phyloP scores from a whole-genome alignment of 1,140 invertebrate genomes.

The Apis dorsata region DNA sequence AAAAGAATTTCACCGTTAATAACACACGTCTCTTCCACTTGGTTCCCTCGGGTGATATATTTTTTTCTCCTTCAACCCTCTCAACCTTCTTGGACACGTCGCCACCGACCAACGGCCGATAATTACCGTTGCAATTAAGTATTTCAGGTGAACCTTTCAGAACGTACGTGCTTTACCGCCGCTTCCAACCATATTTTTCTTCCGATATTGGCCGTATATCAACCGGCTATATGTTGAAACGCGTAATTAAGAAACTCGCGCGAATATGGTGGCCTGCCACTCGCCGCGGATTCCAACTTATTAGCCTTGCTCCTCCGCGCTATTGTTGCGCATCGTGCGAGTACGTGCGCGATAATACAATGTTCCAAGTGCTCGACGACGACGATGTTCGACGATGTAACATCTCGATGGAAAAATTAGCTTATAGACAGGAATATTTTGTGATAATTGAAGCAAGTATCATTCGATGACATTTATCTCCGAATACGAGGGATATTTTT shows the following conservation, averaged over 20 bases:
- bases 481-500: too few species aligned
- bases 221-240: slow-evolving; percentile 59
- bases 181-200: slow-evolving; percentile 52
- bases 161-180: slow-evolving; percentile 53
- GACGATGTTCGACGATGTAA: too few species aligned
- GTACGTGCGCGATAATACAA: slow-evolving; percentile 42
- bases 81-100: not conserved
- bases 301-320: slow-evolving; percentile 51
- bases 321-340: slow-evolving; percentile 57
- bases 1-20: slow-evolving; percentile 32
- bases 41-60: slow-evolving; percentile 22
- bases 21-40: slow-evolving; percentile 1
- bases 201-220: slow-evolving; percentile 60
- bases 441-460: too few species aligned
- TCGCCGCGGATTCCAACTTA: slow-evolving; percentile 50
- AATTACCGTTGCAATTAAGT: slow-evolving; percentile 54
- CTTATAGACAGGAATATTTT: too few species aligned
- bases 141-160: slow-evolving; percentile 47
- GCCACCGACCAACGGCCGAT: slow-evolving; percentile 14
- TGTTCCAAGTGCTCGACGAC: slow-evolving; percentile 23
- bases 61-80: not conserved
- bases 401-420: too few species aligned
- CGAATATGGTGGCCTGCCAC: slow-evolving; percentile 65
- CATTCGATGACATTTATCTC: too few species aligned
- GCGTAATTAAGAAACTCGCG: slow-evolving; percentile 66